Conservation (phyloP, 2,797 vertebrate species). For the Cyprinodon diabolis region DNA sequence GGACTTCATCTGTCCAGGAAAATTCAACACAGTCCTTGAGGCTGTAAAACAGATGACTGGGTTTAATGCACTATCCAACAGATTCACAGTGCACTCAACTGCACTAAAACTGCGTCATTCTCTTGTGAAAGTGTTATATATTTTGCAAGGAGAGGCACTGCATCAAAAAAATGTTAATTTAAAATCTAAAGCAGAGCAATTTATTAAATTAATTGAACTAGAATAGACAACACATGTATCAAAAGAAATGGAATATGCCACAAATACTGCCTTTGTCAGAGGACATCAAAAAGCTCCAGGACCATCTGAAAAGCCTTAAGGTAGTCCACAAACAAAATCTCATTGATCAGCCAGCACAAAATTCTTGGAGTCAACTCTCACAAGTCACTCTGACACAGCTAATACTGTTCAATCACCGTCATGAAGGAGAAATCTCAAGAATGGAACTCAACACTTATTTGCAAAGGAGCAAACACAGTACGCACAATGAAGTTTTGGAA, state of each 20-base stretch:
- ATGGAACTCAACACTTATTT: conserved; percentile 7
- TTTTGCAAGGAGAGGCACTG: conserved; percentile 22
- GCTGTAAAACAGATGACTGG: conserved; percentile 8
- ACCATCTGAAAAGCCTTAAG: not conserved
- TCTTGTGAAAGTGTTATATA: not conserved
- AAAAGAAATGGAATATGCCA: not conserved
- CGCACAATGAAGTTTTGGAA: conserved; percentile 6
- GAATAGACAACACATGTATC: conserved; percentile 4
- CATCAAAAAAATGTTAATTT: not conserved
- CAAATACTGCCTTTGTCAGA: not conserved
- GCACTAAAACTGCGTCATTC: conserved; percentile 5
- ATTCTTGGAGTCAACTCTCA: not conserved
- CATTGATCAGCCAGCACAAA: not conserved
- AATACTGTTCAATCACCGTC: not conserved
- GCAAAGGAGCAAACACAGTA: not conserved
- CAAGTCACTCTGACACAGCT: not conserved
- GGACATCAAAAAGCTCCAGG: not conserved
- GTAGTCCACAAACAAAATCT: not conserved
- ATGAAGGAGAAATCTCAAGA: conserved; percentile 2
- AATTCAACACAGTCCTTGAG: conserved; percentile 7
- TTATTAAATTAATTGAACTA: not conserved
- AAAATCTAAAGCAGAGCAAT: not conserved
- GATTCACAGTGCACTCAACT: not conserved
- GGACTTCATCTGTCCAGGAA: conserved; percentile 10
- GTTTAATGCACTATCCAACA: not conserved